Percentiles rank a stretch among this genome's conserved stretches.
These are phyloP conservation scores for Ostrea edulis DNA, from an alignment of 1,140 invertebrate genomes.

Conservation along the genomic window DNA sequence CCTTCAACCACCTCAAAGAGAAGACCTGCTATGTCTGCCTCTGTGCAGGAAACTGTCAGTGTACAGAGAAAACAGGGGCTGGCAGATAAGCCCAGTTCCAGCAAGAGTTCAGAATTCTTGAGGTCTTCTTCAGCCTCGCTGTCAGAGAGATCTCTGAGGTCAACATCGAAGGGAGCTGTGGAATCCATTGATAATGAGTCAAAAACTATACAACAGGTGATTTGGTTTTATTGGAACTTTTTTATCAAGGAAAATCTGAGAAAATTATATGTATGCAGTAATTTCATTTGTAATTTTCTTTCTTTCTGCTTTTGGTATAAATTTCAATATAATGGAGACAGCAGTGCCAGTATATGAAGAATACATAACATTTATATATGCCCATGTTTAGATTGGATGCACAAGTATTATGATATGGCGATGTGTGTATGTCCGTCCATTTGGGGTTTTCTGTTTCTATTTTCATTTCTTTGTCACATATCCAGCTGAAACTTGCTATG, in stretches of 20 bases:
- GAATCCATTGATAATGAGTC: not conserved
- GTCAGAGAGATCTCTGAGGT: slow-evolving; percentile 15
- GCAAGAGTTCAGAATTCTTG: not conserved
- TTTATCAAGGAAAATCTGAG: too few species aligned
- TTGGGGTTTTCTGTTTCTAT: too few species aligned
- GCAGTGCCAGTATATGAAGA: not conserved
- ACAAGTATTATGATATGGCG: too few species aligned
- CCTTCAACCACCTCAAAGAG: not conserved
- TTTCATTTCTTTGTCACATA: too few species aligned
- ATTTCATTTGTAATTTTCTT: too few species aligned
- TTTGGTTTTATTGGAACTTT: not conserved
- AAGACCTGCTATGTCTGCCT: not conserved
- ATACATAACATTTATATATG: not conserved
- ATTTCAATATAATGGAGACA: not conserved
- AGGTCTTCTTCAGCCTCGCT: not conserved
- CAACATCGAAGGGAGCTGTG: not conserved
- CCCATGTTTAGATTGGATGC: too few species aligned
- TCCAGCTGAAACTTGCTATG: too few species aligned
- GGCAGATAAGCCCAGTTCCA: not conserved
- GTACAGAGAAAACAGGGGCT: not conserved
- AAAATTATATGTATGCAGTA: too few species aligned
- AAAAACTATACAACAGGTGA: not conserved
- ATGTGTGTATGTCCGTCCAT: too few species aligned
- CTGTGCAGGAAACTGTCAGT: not conserved
- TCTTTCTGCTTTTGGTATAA: not conserved